Base-by-base conservation (phyloP, 64 coral and sea anemone species). In the Porites lutea region DNA sequence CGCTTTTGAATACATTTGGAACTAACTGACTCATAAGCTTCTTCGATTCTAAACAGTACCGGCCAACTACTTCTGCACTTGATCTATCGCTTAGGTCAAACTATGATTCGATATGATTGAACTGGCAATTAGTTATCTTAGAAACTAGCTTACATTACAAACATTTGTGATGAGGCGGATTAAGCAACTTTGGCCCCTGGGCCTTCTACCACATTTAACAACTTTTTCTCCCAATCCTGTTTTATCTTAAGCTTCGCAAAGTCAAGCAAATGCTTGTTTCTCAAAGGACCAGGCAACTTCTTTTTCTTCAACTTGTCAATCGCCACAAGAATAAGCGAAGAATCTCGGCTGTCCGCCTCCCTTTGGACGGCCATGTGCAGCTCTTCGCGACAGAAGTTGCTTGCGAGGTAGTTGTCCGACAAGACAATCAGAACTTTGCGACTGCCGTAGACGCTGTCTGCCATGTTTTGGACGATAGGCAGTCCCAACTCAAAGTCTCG, bases 351-450 rank as follows among this genome's bases (percentile, higher is more conserved):
- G 58, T 83, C 79, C 20, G 49, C 18, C 4, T 47, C 63, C 59
- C 79, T 83, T 13, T 83, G 63, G 58, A 83, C 47, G n/a, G 79
- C 79, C 37, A 64, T 64, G 16, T 83, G 79, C 13, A 83, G 79
- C 21, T 83, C 79, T 44, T 83, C 79, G 4, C 59, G 52, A 19
- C 78, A 81, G 16, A 52, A 81, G 49, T 81, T 81, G 37, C 78
- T 81, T n/a, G n/a, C 59, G 19, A 81, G 52, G 78, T 81, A 81
- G 52, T 60, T 59, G 22, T 81, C 59, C 37, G 78, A 81, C 78
- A 81, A 81, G 8, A 81, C 52, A 27, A 81, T 61, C 21, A 81
- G 8, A 13, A 82, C 79, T 45, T 46, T 20, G 16, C 79, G 55
- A n/a, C 79, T 62, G 54, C 60, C 54, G n/a, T 82, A 82, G 10